Conservation (phyloP, 2,113 vertebrate species). For the Psittacus erithacus region DNA sequence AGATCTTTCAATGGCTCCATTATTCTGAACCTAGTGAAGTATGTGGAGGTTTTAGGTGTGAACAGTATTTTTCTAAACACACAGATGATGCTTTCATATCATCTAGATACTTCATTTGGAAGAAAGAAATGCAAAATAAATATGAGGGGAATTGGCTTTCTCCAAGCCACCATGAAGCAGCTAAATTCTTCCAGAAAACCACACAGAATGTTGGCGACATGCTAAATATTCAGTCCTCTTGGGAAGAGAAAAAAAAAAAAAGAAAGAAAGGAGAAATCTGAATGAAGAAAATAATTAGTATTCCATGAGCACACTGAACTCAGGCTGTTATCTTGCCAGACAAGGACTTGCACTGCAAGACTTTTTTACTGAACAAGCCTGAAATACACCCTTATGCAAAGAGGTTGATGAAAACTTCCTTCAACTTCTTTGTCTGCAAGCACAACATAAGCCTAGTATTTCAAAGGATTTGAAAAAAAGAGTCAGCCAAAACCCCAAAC, state of each 20-base stretch:
- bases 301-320: slow-evolving; percentile 4
- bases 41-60: background rate
- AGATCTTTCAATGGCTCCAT: slow-evolving; percentile 23
- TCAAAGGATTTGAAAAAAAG: background rate
- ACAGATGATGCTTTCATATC: background rate
- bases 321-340: slow-evolving; percentile 48
- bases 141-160: background rate
- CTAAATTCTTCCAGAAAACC: slow-evolving; percentile 36
- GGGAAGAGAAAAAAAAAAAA: background rate
- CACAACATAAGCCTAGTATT: slow-evolving; percentile 9
- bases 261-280: background rate
- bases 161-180: slow-evolving; percentile 11
- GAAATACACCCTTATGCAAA: slow-evolving; percentile 16
- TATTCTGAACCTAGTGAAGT: background rate
- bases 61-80: background rate
- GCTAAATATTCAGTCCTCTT: slow-evolving; percentile 2
- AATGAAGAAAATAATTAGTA: slow-evolving; percentile 32
- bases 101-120: background rate
- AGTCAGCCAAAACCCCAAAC: background rate
- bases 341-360: background rate
- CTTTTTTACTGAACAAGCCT: slow-evolving; percentile 35
- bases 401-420: slow-evolving; percentile 27
- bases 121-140: background rate
- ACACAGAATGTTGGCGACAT: background rate
- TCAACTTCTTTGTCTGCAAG: slow-evolving; percentile 27